These are phyloP conservation scores for Phytoseiulus persimilis DNA, from an alignment of 2,888 invertebrate species.

Conservation along the genomic window DNA sequence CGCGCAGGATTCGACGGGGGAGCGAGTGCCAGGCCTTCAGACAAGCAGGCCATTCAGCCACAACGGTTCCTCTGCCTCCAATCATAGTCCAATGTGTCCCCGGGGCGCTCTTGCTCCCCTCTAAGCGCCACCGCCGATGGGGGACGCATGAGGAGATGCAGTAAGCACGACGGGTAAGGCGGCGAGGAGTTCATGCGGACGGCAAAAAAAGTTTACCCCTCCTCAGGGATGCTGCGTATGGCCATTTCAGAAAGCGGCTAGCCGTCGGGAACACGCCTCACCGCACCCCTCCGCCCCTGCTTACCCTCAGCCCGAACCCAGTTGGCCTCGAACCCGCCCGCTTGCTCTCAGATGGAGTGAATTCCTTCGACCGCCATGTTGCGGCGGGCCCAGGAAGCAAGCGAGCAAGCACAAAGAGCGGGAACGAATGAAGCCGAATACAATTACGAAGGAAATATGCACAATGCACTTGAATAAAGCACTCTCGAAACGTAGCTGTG, in stretches of 20 bases:
- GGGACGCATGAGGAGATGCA: neutral
- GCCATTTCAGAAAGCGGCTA: neutral
- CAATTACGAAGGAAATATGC: neutral
- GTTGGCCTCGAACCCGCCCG: neutral
- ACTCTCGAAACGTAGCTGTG: neutral
- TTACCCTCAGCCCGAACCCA: neutral
- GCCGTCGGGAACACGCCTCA: neutral
- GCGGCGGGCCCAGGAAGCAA: neutral
- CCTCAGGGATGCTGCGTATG: neutral
- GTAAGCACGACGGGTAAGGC: neutral
- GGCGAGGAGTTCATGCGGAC: neutral
- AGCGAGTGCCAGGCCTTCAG: neutral
- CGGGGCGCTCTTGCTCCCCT: conserved; percentile 27
- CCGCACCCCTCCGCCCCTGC: neutral
- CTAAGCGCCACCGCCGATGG: neutral
- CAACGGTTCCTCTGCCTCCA: conserved; percentile 17
- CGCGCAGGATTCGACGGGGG: neutral
- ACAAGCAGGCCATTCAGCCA: neutral
- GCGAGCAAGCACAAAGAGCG: neutral
- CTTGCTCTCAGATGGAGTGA: neutral
- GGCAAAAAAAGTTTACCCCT: conserved; percentile 5
- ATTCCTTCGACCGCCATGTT: neutral
- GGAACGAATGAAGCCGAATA: neutral
- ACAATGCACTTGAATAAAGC: neutral
- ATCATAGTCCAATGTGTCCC: conserved; percentile 31